phyloP scores from a whole-genome alignment of 1,140 invertebrate species.

The Ceratina calcarata region DNA sequence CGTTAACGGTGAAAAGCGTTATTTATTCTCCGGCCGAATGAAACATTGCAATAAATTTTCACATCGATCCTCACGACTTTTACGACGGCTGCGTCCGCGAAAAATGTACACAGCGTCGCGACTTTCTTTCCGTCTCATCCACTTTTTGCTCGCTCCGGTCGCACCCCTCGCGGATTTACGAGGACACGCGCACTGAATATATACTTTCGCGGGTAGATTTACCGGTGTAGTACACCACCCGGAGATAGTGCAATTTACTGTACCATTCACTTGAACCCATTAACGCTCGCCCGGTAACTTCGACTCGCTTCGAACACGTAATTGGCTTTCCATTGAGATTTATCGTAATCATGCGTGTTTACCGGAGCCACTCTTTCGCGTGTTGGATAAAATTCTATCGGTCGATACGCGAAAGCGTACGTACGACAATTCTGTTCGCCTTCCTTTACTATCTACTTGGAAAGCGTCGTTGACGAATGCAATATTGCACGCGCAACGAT shows the following conservation, averaged over 20 bases:
- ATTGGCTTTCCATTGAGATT: slow-evolving; percentile 66
- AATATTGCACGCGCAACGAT: no score
- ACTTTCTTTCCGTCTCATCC: background rate
- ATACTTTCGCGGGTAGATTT: slow-evolving; percentile 45
- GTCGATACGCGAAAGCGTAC: no score
- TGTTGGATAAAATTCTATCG: slow-evolving; percentile 30
- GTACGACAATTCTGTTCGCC: no score
- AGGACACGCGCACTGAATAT: slow-evolving; percentile 47
- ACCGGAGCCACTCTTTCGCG: slow-evolving; percentile 35
- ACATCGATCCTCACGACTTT: slow-evolving; percentile 27
- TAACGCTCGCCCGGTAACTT: slow-evolving; percentile 60
- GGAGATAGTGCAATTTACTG: slow-evolving; percentile 63
- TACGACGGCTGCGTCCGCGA: background rate
- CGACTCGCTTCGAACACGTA: slow-evolving; percentile 40
- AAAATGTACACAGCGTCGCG: background rate
- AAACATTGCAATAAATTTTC: slow-evolving; percentile 25
- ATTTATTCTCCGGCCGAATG: slow-evolving; percentile 20
- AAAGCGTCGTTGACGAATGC: no score
- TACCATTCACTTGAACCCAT: slow-evolving; percentile 68
- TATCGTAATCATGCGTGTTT: slow-evolving; percentile 63
- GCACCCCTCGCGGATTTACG: slow-evolving; percentile 51
- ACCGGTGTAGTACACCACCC: slow-evolving; percentile 48
- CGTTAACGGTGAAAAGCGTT: slow-evolving; percentile 48
- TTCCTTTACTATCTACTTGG: no score
- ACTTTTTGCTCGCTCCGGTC: background rate